phyloP scores from a whole-genome alignment of 2,888 invertebrate genomes.

The Dryobota labecula region DNA sequence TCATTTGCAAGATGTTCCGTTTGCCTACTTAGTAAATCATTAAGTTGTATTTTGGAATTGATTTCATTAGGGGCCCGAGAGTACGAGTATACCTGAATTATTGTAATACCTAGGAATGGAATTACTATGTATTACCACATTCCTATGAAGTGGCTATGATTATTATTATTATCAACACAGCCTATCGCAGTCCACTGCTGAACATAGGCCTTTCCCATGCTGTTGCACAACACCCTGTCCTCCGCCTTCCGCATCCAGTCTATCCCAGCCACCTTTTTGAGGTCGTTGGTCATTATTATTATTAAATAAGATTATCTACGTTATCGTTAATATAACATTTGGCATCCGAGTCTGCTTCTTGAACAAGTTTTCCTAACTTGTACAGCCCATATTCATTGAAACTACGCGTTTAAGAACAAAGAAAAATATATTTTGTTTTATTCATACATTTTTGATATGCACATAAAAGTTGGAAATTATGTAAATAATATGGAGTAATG shows the following conservation, averaged over 20 bases:
- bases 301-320: background rate
- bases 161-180: too few relatives aligned
- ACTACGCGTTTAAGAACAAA: conserved; percentile 51
- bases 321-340: background rate
- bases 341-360: background rate
- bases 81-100: too few relatives aligned
- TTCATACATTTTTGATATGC: conserved; percentile 62
- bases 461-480: conserved; percentile 64
- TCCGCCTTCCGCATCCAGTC: too few relatives aligned
- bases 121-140: too few relatives aligned
- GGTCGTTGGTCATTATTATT: too few relatives aligned
- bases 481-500: conserved; percentile 49
- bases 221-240: too few relatives aligned
- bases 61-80: background rate
- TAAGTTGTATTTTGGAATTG: conserved; percentile 22
- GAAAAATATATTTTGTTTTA: conserved; percentile 55
- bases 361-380: background rate
- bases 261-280: too few relatives aligned
- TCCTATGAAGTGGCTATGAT: too few relatives aligned
- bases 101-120: too few relatives aligned
- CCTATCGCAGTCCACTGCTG: too few relatives aligned
- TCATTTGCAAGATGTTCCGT: conserved; percentile 54
- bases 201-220: too few relatives aligned
- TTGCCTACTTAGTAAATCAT: conserved; percentile 40
- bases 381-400: too few relatives aligned